Conservation (phyloP, 92 coral and sea anemone genomes). For the Montipora capitata region DNA sequence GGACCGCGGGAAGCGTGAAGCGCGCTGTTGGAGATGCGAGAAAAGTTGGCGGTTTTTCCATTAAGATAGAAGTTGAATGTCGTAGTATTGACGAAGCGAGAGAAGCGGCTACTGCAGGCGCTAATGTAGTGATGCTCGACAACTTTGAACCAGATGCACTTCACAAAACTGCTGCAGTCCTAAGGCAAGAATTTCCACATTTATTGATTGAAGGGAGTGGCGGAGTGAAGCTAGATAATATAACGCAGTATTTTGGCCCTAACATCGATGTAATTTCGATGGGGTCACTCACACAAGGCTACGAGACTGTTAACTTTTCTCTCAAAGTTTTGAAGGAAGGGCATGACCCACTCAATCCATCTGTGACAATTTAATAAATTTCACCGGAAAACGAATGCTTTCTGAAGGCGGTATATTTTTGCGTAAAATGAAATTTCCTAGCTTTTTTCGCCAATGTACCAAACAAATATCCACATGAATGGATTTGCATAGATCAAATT, state of each 20-base stretch:
- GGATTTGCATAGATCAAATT: too few species aligned
- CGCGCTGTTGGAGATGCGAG: conserved; percentile 92
- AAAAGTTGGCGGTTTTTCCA: conserved; percentile 92
- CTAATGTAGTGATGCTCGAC: conserved; percentile 96
- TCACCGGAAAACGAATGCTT: not conserved
- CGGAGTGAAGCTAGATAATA: conserved; percentile 83
- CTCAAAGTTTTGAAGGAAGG: conserved; percentile 94
- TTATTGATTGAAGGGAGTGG: conserved; percentile 97
- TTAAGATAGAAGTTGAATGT: conserved; percentile 98
- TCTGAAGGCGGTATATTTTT: too few species aligned
- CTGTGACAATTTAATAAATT: conserved; percentile 54
- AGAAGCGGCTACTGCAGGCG: conserved; percentile 89
- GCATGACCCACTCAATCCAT: conserved; percentile 85
- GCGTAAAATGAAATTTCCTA: too few species aligned
- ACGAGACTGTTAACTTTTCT: conserved; percentile 87
- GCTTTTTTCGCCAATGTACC: too few species aligned
- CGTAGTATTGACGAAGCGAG: conserved; percentile 94
- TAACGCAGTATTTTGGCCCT: conserved; percentile 90
- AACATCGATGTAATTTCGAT: conserved; percentile 89
- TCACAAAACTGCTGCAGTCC: conserved; percentile 80
- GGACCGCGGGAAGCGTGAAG: conserved; percentile 89
- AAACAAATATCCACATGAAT: too few species aligned
- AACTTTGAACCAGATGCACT: conserved; percentile 90
- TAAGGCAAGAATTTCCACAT: conserved; percentile 89
- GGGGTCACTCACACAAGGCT: conserved; percentile 96